Evolutionary conservation across 1,140 invertebrate genomes (phyloP), one percentile per base, ranked within the genome.

Genomic region (Mizuhopecten yessoensis): DNA sequence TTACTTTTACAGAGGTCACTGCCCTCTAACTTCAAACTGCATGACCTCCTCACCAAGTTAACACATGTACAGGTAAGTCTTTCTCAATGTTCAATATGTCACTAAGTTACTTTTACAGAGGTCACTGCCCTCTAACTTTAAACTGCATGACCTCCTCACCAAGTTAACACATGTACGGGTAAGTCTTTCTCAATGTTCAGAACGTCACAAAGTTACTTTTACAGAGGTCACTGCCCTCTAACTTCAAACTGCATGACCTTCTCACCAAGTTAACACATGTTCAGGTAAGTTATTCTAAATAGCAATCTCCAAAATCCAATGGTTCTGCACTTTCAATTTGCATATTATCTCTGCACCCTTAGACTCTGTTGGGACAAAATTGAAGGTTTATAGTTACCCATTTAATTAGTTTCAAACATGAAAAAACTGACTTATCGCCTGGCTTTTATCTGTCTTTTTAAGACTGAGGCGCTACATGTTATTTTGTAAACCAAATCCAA

Each of bases 191-290:
- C 20, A 75, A 75, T 17, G 94, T 92, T 75, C 94, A 92, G 45
- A 94, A 94, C 93, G 94, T 95, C 0, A 93, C 93, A 33, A 93
- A 92, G 42, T 87, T 95, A 92, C 90, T 91, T 29, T 86, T 95
- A 23, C 91, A 33, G 15, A 93, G 94, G 75, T 93, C 93, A 7
- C 88, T 95, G 10, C 94, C 95, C 1, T 57, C 34, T 11, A 91
- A 92, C 34, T 91, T 94, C 34, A 87, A 87, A 42, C 89, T 95
- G 23, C 89, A 88, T 23, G 86, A 92, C 3, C 86, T 95, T 45
- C 87, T 95, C 34, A 90, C 36, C 10, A 94, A 94, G 36, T 89
- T 95, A 33, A 89, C 92, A 17, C 93, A 94, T 87, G 86, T 95
- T 34, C 93, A 95, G 94, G 42, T 45, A 57, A 34, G 33, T 36